phyloP scores from a whole-genome alignment of 2,888 invertebrate genomes.

The Drosophila barbarae region DNA sequence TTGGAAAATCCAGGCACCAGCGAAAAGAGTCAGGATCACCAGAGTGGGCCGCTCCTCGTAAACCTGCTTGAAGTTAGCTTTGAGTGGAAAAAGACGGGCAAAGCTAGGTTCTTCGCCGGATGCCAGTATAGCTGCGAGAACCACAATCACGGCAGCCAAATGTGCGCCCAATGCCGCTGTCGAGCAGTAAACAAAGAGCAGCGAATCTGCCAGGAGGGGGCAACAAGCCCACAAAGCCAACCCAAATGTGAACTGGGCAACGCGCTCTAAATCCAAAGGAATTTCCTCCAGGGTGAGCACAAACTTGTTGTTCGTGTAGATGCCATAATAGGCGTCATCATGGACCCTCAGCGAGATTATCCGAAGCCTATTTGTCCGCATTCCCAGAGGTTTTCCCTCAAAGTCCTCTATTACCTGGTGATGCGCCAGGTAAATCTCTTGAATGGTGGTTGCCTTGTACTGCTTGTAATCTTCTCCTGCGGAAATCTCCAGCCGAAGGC shows the following conservation, averaged over 20 bases:
- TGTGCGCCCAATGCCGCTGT: conserved; percentile 30
- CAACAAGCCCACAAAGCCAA: conserved; percentile 17
- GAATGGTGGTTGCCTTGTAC: conserved; percentile 36
- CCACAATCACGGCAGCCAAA: conserved; percentile 7
- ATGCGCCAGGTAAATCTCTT: conserved; percentile 17
- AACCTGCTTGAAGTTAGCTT: conserved; percentile 20
- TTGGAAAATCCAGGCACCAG: conserved; percentile 8
- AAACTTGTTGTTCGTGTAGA: conserved; percentile 41
- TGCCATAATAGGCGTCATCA: conserved; percentile 47
- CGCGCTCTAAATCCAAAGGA: conserved; percentile 21
- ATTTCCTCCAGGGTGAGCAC: conserved; percentile 36
- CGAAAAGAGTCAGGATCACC: neutral
- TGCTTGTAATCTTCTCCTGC: conserved; percentile 24
- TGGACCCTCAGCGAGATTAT: conserved; percentile 37
- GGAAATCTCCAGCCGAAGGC: conserved; percentile 19
- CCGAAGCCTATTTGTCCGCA: neutral
- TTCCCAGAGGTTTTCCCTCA: conserved; percentile 32
- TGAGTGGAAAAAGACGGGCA: conserved; percentile 8
- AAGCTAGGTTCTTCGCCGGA: neutral
- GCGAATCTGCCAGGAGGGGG: neutral
- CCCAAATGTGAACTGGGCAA: conserved; percentile 33
- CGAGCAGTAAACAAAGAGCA: conserved; percentile 1
- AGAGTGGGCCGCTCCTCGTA: conserved; percentile 9
- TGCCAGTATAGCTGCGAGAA: neutral
- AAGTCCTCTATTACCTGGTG: neutral